Percentiles rank a stretch among this genome's conserved stretches.
Conservation (phyloP, 2,113 vertebrate species). For the Baryphthengus martii region DNA sequence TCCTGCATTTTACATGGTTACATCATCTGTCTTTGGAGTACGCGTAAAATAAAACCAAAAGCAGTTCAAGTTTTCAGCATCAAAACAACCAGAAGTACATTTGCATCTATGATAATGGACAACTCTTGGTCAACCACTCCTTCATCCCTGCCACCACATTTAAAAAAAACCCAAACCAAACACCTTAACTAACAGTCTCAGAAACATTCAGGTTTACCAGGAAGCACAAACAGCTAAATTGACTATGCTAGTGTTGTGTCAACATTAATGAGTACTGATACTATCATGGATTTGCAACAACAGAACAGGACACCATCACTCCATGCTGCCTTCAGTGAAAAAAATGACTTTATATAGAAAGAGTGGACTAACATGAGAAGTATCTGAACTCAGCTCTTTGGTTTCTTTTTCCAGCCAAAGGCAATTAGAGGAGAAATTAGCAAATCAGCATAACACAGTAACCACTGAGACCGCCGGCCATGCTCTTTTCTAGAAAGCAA, state of each 20-base stretch:
- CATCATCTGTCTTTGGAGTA: not conserved
- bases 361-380: not conserved
- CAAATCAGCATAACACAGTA: not conserved
- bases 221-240: not conserved
- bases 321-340: not conserved
- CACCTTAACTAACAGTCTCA: not conserved
- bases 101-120: fast-evolving
- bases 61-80: not conserved
- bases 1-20: not conserved
- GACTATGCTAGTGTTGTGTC: not conserved
- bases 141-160: not conserved
- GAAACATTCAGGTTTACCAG: not conserved
- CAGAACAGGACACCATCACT: not conserved
- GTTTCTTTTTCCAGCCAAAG: not conserved
- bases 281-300: not conserved
- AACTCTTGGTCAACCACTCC: not conserved
- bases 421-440: not conserved
- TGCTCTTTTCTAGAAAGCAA: not conserved
- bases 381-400: not conserved
- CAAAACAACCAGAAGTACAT: not conserved
- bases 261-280: not conserved
- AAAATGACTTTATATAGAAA: not conserved
- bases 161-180: not conserved
- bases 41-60: not conserved
- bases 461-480: not conserved